Base-by-base conservation (phyloP, 1,140 invertebrate species). In the Dendroctonus ponderosae region DNA sequence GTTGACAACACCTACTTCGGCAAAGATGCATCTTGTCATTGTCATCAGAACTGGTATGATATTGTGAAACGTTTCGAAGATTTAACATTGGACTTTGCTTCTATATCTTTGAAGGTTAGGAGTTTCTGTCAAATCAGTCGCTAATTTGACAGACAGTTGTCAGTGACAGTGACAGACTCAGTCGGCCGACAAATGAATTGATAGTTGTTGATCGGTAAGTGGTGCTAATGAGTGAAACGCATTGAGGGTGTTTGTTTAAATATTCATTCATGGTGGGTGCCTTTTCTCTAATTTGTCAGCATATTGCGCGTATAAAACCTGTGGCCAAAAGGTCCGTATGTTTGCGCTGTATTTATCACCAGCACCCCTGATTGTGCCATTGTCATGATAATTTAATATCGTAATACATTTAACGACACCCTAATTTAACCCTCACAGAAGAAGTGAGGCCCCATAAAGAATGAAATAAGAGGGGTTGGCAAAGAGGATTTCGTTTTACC, bases 361-460 rank as follows among this genome's bases (percentile, higher is more conserved):
- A 51, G 66, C 66, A 72, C 76, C 74, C 74, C 68, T 74, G 74
- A 77, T 77, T 77, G 75, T 73, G 67, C 76, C 73, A 77, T 78
- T 78, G 77, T 78, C 77, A 78, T 78, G 77, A 78, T 78, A 78
- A 78, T 78, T 78, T 78, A 78, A 78, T 78, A 78, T 78, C 77
- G 71, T 78, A 78, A 78, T 78, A 78, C 77, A 76, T 78, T 78
- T 78, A 78, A 77, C 77, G 76, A 78, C 77, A 77, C 77, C 76
- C 77, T 76, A 77, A 78, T 77, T 76, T 72, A 70, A 72, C 72
- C 76, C 73, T 70, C 72, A 66, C 56, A 59, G 64, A 66, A 66
- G 64, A 57, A 67, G 43, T 56, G 57, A 41, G 42, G 40, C 57
- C 26, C 44, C 57, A 60, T 61, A 67, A 62, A 61, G 66, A 67